Evolutionary conservation across 1,140 invertebrate genomes (phyloP).

Genomic region (Zelostemma sp.): DNA sequence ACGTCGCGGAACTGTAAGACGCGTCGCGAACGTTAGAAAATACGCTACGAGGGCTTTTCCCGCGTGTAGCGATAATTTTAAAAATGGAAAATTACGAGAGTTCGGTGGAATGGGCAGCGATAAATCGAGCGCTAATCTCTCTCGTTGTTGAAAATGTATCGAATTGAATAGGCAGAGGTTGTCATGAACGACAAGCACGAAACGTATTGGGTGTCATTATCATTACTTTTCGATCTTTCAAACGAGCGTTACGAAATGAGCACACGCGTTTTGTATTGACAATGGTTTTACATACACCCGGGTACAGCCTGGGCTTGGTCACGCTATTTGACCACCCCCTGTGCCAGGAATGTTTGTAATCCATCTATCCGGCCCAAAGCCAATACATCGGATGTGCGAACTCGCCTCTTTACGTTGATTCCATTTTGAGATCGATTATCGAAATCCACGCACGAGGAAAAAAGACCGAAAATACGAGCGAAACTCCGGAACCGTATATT

Average conservation of each 20-base stretch:
- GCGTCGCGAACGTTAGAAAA: conserved; percentile 30
- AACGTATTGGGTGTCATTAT: conserved; percentile 28
- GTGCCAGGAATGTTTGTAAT: conserved; percentile 68
- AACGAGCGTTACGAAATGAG: conserved; percentile 35
- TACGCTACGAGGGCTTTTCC: no score
- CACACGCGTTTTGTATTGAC: conserved; percentile 42
- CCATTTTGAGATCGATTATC: conserved; percentile 46
- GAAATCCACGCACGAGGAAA: conserved; percentile 35
- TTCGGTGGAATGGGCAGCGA: conserved; percentile 31
- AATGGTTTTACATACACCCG: conserved; percentile 40
- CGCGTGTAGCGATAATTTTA: background rate
- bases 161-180: conserved; percentile 44
- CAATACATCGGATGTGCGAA: conserved; percentile 63
- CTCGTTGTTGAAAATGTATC: conserved; percentile 43
- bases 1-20: conserved; percentile 46
- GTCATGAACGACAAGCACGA: conserved; percentile 32
- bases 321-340: conserved; percentile 69
- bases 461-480: no score
- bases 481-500: background rate
- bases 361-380: conserved; percentile 68
- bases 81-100: conserved; percentile 31
- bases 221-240: conserved; percentile 36
- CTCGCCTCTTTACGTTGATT: conserved; percentile 48
- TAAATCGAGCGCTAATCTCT: conserved; percentile 44
- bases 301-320: conserved; percentile 57